These are phyloP conservation scores for Leucoraja ocellata DNA, from an alignment of 2,797 vertebrate genomes.

Conservation along the genomic window DNA sequence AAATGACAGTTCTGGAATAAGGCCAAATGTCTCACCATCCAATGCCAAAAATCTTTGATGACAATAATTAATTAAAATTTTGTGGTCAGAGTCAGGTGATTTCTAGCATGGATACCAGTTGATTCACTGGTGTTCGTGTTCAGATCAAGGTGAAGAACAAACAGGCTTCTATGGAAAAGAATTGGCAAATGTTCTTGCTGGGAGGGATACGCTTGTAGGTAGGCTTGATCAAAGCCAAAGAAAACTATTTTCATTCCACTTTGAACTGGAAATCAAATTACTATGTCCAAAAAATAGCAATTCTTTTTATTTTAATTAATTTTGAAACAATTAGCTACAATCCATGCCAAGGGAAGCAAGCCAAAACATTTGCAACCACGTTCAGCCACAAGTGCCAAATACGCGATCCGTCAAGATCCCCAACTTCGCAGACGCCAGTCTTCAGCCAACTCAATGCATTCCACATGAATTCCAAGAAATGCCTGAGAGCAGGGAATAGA, in stretches of 20 bases:
- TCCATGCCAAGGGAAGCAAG: background rate
- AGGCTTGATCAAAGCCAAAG: slow-evolving; percentile 15
- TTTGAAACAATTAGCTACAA: background rate
- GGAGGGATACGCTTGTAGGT: background rate
- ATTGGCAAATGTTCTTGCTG: background rate
- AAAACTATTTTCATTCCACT: background rate
- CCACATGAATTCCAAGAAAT: too few species aligned
- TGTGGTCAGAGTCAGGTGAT: slow-evolving; percentile 22
- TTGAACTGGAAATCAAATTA: background rate
- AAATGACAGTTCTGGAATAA: background rate
- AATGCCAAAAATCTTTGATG: background rate
- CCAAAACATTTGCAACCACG: background rate
- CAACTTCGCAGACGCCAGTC: too few species aligned
- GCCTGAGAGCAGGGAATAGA: too few species aligned
- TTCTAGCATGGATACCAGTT: background rate
- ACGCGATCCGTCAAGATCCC: too few species aligned
- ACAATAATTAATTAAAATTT: slow-evolving; percentile 14
- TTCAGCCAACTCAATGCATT: too few species aligned
- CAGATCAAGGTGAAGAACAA: slow-evolving; percentile 3
- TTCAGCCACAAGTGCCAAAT: too few species aligned
- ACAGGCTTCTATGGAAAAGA: background rate
- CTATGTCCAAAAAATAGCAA: background rate
- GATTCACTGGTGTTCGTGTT: background rate
- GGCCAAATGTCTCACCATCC: background rate
- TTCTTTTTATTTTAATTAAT: background rate